phyloP scores from a whole-genome alignment of 2,113 vertebrate genomes.

The Lycaon pictus region DNA sequence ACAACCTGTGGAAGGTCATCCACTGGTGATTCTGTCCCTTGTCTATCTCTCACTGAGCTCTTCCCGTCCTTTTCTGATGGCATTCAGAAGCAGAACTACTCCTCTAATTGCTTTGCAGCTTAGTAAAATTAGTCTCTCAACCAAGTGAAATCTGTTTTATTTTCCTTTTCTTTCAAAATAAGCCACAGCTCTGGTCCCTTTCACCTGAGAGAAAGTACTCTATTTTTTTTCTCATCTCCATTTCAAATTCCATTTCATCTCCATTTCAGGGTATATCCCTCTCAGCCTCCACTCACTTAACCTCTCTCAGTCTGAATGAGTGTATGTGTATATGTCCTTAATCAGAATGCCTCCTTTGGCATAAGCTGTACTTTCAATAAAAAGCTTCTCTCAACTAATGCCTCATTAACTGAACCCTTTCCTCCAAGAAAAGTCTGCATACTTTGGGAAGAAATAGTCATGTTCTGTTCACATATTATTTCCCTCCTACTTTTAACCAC shows the following conservation, averaged over 20 bases:
- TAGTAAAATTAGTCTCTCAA: background rate
- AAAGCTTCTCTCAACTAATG: background rate
- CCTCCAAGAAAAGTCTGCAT: background rate
- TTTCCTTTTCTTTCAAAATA: constrained; percentile 2
- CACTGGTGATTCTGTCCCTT: background rate
- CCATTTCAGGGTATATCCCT: background rate
- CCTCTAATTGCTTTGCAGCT: background rate
- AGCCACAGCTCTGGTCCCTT: background rate
- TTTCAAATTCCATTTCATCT: background rate
- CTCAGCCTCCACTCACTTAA: background rate
- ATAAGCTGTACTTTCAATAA: background rate
- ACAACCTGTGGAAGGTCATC: background rate
- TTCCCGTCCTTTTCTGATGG: background rate
- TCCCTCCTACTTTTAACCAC: background rate
- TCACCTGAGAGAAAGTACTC: background rate
- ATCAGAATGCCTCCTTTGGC: background rate
- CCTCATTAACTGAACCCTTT: background rate
- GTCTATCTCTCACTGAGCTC: background rate
- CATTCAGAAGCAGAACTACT: background rate
- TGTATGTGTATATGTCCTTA: background rate
- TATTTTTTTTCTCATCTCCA: background rate
- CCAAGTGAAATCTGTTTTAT: background rate
- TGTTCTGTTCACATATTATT: background rate
- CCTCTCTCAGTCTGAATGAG: background rate
- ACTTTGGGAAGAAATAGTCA: background rate